These are phyloP conservation scores for Platalea minor DNA, from an alignment of 2,797 vertebrate species.

Conservation along the genomic window DNA sequence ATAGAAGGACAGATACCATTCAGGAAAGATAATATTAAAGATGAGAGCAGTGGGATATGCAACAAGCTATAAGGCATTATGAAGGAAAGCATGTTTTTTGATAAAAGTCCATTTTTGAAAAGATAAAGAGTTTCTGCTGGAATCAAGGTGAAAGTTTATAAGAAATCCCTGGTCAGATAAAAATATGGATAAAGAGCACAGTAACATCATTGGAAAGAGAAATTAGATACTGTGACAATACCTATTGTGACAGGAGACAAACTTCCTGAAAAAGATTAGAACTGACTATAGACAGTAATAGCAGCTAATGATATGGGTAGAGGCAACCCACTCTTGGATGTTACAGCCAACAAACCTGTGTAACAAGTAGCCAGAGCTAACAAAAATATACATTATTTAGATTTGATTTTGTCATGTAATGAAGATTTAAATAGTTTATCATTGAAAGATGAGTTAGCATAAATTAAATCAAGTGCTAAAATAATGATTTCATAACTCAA, in stretches of 20 bases:
- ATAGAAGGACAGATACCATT: background rate
- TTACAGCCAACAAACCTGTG: rapidly evolving
- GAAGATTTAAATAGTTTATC: background rate
- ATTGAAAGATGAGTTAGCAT: background rate
- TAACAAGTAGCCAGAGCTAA: background rate
- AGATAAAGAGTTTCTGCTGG: background rate
- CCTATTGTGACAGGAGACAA: background rate
- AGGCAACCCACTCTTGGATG: background rate
- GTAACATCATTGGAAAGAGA: background rate
- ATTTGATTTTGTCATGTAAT: background rate
- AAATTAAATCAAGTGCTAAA: background rate
- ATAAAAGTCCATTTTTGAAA: background rate
- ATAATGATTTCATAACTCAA: background rate
- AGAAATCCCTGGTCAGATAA: background rate
- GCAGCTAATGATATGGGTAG: background rate
- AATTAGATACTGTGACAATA: background rate
- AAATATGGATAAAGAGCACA: background rate
- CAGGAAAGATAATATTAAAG: background rate
- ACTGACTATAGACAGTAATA: background rate
- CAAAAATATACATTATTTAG: background rate
- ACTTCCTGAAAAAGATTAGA: background rate
- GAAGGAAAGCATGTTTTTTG: background rate
- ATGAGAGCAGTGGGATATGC: background rate
- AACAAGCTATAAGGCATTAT: background rate
- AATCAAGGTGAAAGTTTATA: background rate